phyloP scores from a whole-genome alignment of 2,113 vertebrate genomes.

The Bubo scandiacus region DNA sequence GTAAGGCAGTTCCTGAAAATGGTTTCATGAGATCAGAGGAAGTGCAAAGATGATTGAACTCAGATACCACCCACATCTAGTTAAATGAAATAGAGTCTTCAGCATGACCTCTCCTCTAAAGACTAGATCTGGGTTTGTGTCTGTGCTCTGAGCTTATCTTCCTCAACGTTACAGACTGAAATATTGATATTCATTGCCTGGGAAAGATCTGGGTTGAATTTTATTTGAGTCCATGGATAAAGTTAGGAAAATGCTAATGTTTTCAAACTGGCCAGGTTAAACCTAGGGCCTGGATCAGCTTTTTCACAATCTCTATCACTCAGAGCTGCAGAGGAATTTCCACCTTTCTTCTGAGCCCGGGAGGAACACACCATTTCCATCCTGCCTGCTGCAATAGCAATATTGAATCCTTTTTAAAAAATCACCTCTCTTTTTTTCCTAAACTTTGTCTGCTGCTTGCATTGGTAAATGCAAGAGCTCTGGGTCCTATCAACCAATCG shows the following conservation, averaged over 20 bases:
- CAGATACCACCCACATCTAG: background rate
- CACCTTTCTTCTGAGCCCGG: background rate
- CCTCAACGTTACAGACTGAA: background rate
- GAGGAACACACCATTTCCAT: background rate
- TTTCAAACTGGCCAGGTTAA: background rate
- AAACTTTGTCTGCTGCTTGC: background rate
- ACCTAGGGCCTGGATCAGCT: background rate
- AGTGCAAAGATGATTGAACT: background rate
- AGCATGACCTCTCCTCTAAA: background rate
- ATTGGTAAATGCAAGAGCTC: background rate
- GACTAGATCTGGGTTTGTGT: background rate
- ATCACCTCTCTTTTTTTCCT: background rate
- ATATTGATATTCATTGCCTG: background rate
- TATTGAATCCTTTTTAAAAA: background rate
- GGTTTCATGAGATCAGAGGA: background rate
- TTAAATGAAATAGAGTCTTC: background rate
- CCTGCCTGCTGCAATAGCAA: background rate
- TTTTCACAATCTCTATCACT: background rate
- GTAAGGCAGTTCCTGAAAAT: background rate
- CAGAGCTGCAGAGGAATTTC: background rate
- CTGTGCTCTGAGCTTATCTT: background rate
- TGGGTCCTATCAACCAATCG: background rate
- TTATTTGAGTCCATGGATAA: background rate
- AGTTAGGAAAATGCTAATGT: background rate
- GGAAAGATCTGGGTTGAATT: background rate